These are phyloP conservation scores for Sparidentex hasta DNA, from an alignment of 2,797 vertebrate genomes.

Conservation along the genomic window DNA sequence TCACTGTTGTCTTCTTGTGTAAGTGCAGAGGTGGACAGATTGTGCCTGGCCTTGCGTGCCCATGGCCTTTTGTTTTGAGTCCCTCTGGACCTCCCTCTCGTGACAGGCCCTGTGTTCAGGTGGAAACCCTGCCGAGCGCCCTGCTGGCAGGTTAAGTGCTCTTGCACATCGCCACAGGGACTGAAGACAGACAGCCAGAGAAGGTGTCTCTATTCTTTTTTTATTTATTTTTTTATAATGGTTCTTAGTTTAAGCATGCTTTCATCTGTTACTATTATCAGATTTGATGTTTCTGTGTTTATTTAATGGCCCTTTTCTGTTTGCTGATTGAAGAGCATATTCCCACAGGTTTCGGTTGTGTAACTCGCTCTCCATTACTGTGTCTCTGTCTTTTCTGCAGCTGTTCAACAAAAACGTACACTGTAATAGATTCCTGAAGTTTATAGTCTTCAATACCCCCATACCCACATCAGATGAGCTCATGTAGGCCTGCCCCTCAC, in stretches of 20 bases:
- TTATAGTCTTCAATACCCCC: neutral
- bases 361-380: neutral
- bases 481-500: neutral
- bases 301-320: neutral
- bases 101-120: conserved; percentile 82
- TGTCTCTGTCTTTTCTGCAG: neutral
- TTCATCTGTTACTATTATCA: neutral
- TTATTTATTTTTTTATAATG: conserved; percentile 25
- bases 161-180: conserved; percentile 76
- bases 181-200: conserved; percentile 43
- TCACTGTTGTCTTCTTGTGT: conserved; percentile 68
- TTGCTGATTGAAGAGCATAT: neutral
- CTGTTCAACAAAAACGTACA: neutral
- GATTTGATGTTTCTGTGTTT: neutral
- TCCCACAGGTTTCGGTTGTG: conserved; percentile 1
- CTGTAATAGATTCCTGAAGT: neutral
- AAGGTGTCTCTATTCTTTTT: conserved; percentile 41
- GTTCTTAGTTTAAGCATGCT: conserved; percentile 23
- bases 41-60: conserved; percentile 79
- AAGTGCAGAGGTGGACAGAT: conserved; percentile 81
- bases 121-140: conserved; percentile 72
- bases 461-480: neutral
- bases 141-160: conserved; percentile 86
- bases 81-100: conserved; percentile 78
- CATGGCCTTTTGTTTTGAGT: conserved; percentile 77